Base-by-base conservation (phyloP, 2,888 invertebrate species). In the Callyntrura guangdongensis region DNA sequence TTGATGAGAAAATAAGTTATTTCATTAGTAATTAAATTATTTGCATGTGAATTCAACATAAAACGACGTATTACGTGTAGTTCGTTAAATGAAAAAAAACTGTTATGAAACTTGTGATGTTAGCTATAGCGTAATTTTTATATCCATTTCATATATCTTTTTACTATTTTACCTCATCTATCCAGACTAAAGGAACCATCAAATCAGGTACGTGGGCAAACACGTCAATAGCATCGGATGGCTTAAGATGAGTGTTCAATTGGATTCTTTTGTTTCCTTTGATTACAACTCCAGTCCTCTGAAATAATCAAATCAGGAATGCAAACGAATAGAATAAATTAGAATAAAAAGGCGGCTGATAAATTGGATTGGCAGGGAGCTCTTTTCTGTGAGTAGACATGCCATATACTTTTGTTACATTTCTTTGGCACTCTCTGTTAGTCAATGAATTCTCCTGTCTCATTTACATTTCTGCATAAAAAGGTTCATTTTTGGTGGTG, bases 171-270 rank as follows among this genome's bases (percentile, higher is more conserved):
- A 92, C 92, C 86, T 92, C 92, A 22, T 92, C 91, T 12, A 90
- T 67, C 92, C 92, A 92, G 2, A 92, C 67, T 4, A 92, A 17
- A 22, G 92, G 92, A n/a, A 92, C 45, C 1, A 89, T 27, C n/a
- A 92, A 27, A 25, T 91, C 85, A 27, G 89, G 81, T 36, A 92
- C 91, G 17, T 84, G 53, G 9, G 61, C 61, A 20, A 92, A 86
- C 20, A 56, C 89, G 1, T 53, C 53, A 49, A 91, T 69, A 20
- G 81, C 36, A n/a, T 79, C 56, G 3, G 91, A 87, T 11, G 83
- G 86, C 59, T 87, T 91, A 5, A 91, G 17, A 14, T 92, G 85
- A 22, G 88, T 91, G 83, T 92, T 92, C 36, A 92, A 8, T 64
- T 92, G 92, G 20, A 91, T 69, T 64, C 92, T 36, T 85, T 87